These are phyloP conservation scores for Helobdella robusta DNA, from an alignment of 2,888 invertebrate genomes.

Conservation along the genomic window DNA sequence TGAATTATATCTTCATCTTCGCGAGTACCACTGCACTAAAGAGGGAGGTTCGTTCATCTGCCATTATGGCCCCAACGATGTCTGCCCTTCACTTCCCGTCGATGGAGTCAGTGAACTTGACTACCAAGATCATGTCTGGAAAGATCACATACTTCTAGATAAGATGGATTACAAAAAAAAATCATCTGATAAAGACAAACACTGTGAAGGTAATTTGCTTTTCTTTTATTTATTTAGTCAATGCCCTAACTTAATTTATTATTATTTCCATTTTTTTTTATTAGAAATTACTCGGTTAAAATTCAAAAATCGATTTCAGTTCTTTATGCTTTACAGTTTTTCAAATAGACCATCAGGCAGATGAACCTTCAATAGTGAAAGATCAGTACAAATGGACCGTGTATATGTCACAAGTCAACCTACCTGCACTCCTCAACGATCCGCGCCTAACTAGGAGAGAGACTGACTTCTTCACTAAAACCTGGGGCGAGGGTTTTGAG, in stretches of 20 bases:
- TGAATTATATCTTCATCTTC: conserved; percentile 61
- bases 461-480: conserved; percentile 80
- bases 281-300: no score
- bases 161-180: no score
- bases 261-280: no score
- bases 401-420: conserved; percentile 81
- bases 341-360: background rate
- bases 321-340: background rate
- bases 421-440: conserved; percentile 89
- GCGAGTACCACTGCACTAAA: conserved; percentile 68
- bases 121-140: conserved; percentile 73
- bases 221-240: no score
- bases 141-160: conserved; percentile 52
- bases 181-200: no score
- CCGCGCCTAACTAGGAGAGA: conserved; percentile 68
- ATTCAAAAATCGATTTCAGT: no score
- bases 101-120: conserved; percentile 79
- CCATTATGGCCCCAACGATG: conserved; percentile 75
- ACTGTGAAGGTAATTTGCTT: conserved; percentile 7
- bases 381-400: conserved; percentile 62
- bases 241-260: no score
- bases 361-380: conserved; percentile 44
- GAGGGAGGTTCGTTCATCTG: conserved; percentile 79
- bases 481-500: conserved; percentile 91
- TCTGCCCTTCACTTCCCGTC: conserved; percentile 75